These are phyloP conservation scores for Spodoptera litura DNA, from an alignment of 1,140 invertebrate genomes.

Conservation along the genomic window DNA sequence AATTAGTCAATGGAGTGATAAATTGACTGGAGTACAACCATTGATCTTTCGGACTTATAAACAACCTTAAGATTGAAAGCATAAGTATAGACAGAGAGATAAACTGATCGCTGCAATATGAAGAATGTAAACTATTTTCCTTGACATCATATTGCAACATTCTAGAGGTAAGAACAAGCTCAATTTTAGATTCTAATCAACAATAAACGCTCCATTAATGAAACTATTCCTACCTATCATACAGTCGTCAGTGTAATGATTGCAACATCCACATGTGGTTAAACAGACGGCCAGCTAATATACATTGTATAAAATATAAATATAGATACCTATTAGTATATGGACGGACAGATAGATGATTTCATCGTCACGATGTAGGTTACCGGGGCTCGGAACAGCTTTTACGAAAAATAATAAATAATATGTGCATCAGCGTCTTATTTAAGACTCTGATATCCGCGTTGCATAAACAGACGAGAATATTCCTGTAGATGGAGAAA, in stretches of 20 bases:
- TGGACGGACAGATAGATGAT: constrained; percentile 23
- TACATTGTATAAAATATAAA: constrained; percentile 14
- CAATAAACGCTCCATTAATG: constrained; percentile 28
- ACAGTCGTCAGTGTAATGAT: constrained; percentile 5
- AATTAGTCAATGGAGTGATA: neutral
- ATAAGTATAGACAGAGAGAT: too few relatives aligned
- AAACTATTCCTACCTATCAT: constrained; percentile 28
- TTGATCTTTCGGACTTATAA: too few relatives aligned
- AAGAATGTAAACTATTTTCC: neutral
- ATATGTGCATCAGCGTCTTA: constrained; percentile 18
- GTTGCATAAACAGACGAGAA: constrained; percentile 15
- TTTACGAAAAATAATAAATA: constrained; percentile 42
- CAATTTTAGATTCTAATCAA: constrained; percentile 25
- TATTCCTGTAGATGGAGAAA: constrained; percentile 19
- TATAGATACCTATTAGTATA: neutral
- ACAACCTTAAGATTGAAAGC: too few relatives aligned
- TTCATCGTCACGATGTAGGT: constrained; percentile 47
- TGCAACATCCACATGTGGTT: constrained; percentile 35
- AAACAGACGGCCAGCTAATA: neutral
- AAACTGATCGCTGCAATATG: too few relatives aligned
- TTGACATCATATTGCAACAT: neutral
- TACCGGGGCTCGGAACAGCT: constrained; percentile 20
- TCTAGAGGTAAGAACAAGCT: constrained; percentile 25
- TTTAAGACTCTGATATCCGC: neutral
- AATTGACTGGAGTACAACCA: too few relatives aligned